Base-by-base conservation (phyloP, 2,797 vertebrate species). In the Hemitrygon akajei region DNA sequence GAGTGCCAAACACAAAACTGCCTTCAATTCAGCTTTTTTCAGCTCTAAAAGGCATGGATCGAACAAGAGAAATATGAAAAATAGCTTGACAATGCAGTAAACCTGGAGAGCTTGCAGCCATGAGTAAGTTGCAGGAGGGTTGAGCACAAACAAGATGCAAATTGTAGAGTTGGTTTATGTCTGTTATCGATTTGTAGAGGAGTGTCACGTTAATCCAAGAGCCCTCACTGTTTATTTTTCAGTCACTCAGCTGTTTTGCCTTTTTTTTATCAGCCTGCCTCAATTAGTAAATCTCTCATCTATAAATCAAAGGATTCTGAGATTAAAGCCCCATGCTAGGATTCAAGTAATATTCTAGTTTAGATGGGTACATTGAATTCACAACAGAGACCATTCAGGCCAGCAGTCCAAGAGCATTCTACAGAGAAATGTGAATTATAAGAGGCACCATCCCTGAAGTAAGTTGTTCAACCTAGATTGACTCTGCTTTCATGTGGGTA, bases 11-110 rank as follows among this genome's bases (percentile, higher is more conserved):
- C 71, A 93, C 91, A 76, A 93, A 75, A 93, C 11, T 75, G 40
- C 56, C 91, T 76, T 56, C 91, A 76, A 93, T 76, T 93, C 73
- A 71, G 91, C 71, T 93, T 71, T n/a, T 27, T 66, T 93, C 91
- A 56, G 71, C 27, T 73, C 91, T n/a, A 56, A 47, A 56, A 93
- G n/a, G 40, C 91, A 93, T n/a, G 71, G 40, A 25, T 56, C 56
- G 69, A 58, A 76, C 73, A 56, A 75, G 71, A 93, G 34, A 76
- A 93, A 76, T 58, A 93, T 93, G 73, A 93, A 76, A 76, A 93
- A 76, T 76, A 58, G 40, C 91, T 93, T 75, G 91, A 71, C 71
- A 58, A 27, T 20, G 27, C 34, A 7, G 91, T 86, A 56, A 93
- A 30, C 73, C 37, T 2, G 47, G 91, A 27, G 71, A 93, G n/a